These are phyloP conservation scores for Tenebrosternarchus preto DNA, from an alignment of 2,113 vertebrate genomes.

Conservation along the genomic window DNA sequence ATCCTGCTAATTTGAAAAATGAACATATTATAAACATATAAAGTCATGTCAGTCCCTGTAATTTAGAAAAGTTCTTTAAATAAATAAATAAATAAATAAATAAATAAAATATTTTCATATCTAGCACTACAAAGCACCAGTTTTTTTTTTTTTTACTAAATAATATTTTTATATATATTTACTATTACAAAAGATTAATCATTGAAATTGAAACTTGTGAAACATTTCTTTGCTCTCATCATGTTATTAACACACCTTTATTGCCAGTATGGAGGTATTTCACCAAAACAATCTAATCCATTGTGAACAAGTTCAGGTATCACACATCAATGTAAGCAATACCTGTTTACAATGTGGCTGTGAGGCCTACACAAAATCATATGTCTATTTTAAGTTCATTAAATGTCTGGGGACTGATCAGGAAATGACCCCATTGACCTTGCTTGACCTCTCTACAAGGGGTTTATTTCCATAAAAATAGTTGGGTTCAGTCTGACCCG, in stretches of 20 bases:
- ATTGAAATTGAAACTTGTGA: neutral
- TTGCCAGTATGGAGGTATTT: neutral
- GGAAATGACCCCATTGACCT: constrained; percentile 68
- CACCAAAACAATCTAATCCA: neutral
- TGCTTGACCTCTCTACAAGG: constrained; percentile 57
- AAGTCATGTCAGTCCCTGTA: too few relatives aligned
- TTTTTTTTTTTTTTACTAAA: too few relatives aligned
- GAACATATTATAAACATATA: too few relatives aligned
- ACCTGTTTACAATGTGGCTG: neutral
- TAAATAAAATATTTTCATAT: too few relatives aligned
- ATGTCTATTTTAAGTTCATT: constrained; percentile 71
- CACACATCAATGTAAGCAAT: neutral
- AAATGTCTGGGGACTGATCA: constrained; percentile 71
- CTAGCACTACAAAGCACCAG: too few relatives aligned
- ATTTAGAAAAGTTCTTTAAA: too few relatives aligned
- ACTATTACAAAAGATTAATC: too few relatives aligned
- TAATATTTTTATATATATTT: too few relatives aligned
- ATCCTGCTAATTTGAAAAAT: too few relatives aligned
- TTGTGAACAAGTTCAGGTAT: neutral
- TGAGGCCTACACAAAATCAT: constrained; percentile 31
- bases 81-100: too few relatives aligned
- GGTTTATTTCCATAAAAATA: constrained; percentile 72
- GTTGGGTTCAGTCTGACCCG: constrained; percentile 43
- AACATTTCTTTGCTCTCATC: neutral
- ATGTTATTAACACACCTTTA: neutral